These are phyloP conservation scores for Chlorodrepanis virens DNA, from an alignment of 2,113 vertebrate genomes.

Conservation along the genomic window DNA sequence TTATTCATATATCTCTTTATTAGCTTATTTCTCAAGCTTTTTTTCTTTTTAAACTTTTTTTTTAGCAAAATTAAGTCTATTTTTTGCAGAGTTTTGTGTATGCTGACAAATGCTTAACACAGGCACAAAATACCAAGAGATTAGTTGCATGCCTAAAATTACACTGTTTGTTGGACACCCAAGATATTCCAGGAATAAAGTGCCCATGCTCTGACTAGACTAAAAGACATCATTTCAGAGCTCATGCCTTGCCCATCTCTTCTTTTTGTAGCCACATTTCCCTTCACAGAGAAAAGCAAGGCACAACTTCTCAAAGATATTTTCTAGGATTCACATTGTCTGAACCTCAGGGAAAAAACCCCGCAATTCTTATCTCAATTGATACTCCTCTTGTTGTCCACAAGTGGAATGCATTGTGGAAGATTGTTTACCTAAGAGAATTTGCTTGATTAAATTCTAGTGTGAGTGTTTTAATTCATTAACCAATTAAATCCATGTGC, in stretches of 20 bases:
- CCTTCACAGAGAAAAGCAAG: no score
- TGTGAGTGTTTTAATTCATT: no score
- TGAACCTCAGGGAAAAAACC: no score
- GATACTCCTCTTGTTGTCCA: no score
- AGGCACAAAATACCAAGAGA: neutral
- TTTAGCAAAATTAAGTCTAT: neutral
- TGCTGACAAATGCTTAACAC: neutral
- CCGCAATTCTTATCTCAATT: no score
- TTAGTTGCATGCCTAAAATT: neutral
- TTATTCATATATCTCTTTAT: neutral
- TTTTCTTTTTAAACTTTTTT: neutral
- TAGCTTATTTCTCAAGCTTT: neutral
- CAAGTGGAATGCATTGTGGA: no score
- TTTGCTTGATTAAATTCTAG: no score
- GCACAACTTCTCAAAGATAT: no score
- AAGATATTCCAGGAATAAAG: neutral
- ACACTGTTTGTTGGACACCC: rapidly evolving
- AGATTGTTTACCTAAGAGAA: no score
- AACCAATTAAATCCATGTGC: no score
- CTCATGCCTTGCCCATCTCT: no score
- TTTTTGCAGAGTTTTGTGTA: neutral
- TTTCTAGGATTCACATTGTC: no score
- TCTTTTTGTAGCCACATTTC: neutral
- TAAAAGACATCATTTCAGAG: neutral
- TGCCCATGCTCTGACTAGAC: rapidly evolving